A percentile compares a stretch with the other conserved stretches of the same genome.
Conservation (phyloP, 2,113 vertebrate species). For the Helogale parvula region DNA sequence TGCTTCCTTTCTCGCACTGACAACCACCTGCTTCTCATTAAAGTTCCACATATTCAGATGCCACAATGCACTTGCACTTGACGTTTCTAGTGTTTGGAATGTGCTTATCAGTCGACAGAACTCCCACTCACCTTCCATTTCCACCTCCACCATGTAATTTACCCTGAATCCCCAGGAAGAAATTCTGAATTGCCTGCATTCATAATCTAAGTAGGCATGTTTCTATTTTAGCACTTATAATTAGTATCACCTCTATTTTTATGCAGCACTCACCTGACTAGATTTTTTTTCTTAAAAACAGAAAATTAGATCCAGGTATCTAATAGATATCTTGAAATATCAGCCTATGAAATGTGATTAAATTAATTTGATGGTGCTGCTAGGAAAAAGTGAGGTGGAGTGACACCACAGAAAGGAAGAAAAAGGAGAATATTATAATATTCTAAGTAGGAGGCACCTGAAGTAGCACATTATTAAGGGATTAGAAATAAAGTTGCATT, state of each 20-base stretch:
- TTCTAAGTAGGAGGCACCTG: background rate
- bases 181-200: background rate
- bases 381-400: background rate
- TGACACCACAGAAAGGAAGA: background rate
- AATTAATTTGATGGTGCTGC: background rate
- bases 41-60: background rate
- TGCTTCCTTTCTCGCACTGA: background rate
- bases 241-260: constrained; percentile 14
- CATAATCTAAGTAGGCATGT: background rate
- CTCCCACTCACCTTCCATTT: constrained; percentile 22
- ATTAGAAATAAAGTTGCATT: background rate
- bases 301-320: background rate
- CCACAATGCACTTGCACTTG: background rate
- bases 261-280: background rate
- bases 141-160: background rate
- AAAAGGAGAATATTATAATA: background rate
- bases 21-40: background rate
- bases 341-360: background rate
- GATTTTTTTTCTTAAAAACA: background rate
- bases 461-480: background rate
- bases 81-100: background rate
- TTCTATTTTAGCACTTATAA: constrained; percentile 1
- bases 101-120: background rate
- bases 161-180: constrained; percentile 21
- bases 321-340: background rate